Conservation (phyloP, 2,888 invertebrate species). For the Sipha maydis region DNA sequence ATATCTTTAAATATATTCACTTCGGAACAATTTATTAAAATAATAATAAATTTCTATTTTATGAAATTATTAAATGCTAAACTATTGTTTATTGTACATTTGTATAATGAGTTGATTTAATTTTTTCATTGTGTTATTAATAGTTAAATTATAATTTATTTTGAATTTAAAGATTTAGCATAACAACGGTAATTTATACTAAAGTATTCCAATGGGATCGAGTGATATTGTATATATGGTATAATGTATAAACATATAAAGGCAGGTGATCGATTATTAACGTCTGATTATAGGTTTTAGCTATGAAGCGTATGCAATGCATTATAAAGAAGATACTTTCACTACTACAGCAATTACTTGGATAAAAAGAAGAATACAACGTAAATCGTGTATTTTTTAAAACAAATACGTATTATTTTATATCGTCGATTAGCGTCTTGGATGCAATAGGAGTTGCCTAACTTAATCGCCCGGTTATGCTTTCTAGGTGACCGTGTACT, state of each 20-base stretch:
- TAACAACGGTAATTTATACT: too few species aligned
- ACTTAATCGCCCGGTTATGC: conserved; percentile 54
- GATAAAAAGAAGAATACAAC: background rate
- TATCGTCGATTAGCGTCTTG: conserved; percentile 1
- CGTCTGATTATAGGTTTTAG: background rate
- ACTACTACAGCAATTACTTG: background rate
- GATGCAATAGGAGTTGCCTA: conserved; percentile 54
- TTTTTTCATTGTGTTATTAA: too few species aligned
- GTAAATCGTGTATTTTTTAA: background rate
- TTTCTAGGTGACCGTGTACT: conserved; percentile 22
- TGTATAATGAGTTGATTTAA: too few species aligned
- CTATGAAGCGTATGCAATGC: background rate
- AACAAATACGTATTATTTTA: background rate
- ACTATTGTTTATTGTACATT: too few species aligned
- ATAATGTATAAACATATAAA: background rate
- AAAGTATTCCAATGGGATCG: too few species aligned
- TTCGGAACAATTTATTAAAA: too few species aligned
- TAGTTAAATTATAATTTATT: too few species aligned
- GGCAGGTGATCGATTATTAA: conserved; percentile 22
- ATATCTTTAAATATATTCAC: too few species aligned
- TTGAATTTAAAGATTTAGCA: too few species aligned
- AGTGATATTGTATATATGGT: too few species aligned
- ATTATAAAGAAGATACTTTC: conserved; percentile 36
- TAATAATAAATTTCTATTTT: too few species aligned
- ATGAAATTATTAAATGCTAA: too few species aligned